phyloP scores from a whole-genome alignment of 2,113 vertebrate genomes.

The Dendropsophus ebraccatus region DNA sequence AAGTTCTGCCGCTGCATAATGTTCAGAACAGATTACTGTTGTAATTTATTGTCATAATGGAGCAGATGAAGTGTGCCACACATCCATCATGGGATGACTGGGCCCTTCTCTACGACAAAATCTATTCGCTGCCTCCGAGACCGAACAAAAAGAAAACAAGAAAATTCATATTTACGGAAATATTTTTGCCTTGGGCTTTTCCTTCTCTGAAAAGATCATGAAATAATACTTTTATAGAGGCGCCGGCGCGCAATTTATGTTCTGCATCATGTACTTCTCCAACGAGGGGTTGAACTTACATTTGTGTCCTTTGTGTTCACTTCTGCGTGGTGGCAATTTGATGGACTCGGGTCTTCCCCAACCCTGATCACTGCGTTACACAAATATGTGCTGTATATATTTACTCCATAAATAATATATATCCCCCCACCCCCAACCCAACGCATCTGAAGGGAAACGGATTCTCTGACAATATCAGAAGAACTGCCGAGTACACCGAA shows the following conservation, averaged over 20 bases:
- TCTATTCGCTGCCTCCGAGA: slow-evolving; percentile 5
- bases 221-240: slow-evolving; percentile 27
- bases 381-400: background rate
- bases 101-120: slow-evolving; percentile 9
- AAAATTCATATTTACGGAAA: slow-evolving; percentile 31
- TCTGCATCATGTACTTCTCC: background rate
- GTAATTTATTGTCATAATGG: slow-evolving; percentile 55
- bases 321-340: background rate
- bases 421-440: background rate
- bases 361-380: background rate
- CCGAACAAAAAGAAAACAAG: background rate
- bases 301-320: background rate
- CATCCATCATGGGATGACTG: slow-evolving; percentile 35
- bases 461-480: background rate
- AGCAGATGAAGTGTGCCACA: slow-evolving; percentile 29
- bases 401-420: background rate
- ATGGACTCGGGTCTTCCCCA: background rate
- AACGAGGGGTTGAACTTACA: background rate
- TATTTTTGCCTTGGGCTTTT: slow-evolving; percentile 39
- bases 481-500: background rate
- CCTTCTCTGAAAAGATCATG: slow-evolving; percentile 25
- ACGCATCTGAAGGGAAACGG: background rate
- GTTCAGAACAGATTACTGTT: slow-evolving; percentile 48
- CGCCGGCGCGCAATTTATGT: background rate
- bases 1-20: slow-evolving; percentile 41